These are phyloP conservation scores for Epizoanthus scotinus DNA, from an alignment of 92 coral and sea anemone genomes.

Conservation along the genomic window DNA sequence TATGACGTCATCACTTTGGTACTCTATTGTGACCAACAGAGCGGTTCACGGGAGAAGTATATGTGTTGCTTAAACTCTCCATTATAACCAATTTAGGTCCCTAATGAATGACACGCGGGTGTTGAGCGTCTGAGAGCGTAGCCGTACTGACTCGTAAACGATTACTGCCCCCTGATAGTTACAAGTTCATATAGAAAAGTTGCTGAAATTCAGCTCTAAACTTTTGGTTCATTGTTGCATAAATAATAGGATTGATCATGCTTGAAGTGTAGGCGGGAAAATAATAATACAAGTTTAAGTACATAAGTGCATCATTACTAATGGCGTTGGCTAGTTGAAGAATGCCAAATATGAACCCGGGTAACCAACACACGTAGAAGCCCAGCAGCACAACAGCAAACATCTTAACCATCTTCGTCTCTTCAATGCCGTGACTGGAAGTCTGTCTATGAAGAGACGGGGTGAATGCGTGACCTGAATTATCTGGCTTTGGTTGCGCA, in stretches of 20 bases:
- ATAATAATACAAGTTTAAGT: constrained; percentile 22
- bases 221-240: constrained; percentile 20
- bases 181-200: neutral
- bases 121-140: too few relatives aligned
- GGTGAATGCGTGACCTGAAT: neutral
- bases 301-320: constrained; percentile 7
- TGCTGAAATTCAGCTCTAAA: constrained; percentile 20
- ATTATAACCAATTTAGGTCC: too few relatives aligned
- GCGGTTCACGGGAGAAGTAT: too few relatives aligned
- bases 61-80: too few relatives aligned
- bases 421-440: constrained; percentile 20
- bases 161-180: too few relatives aligned
- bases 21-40: too few relatives aligned
- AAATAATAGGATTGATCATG: constrained; percentile 33
- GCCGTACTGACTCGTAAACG: too few relatives aligned
- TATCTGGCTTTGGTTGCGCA: neutral
- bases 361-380: constrained; percentile 27
- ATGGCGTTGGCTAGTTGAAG: constrained; percentile 20
- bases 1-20: too few relatives aligned
- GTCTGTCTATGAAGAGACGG: neutral
- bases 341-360: constrained; percentile 36
- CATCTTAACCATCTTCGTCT: constrained; percentile 24
- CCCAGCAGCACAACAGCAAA: constrained; percentile 5
- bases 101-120: too few relatives aligned
- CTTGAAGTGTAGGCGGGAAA: constrained; percentile 34